Evolutionary conservation across 64 coral and sea anemone genomes (phyloP), one percentile per base, ranked within the genome.

Genomic region (Pachyseris speciosa): DNA sequence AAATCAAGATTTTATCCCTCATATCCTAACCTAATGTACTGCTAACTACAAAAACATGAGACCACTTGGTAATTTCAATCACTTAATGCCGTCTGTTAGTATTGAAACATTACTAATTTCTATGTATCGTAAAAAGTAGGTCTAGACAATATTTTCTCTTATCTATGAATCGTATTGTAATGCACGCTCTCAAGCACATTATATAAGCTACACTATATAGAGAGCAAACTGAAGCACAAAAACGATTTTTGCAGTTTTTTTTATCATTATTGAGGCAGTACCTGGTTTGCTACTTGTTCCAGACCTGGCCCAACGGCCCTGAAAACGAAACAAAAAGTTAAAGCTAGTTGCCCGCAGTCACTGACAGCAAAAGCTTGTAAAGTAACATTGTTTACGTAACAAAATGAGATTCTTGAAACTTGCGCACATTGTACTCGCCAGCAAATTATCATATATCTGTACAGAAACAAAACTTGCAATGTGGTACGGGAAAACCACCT

Each of bases 281-380:
- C 77, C 77, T 81, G 77, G 26, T 19, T 22, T 61, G 30, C 48
- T 16, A 22, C 77, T 41, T 81, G 77, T 13, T 81, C 77, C 53
- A 81, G 40, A 63, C 20, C 19, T 25, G 52, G 77, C 28, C 77
- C 77, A 40, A 63, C 77, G 33, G 77, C 77, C 32, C 77, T 81
- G n/a, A 27, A 81, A 79, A 37, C 17, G 6, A 20, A 24, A 7
- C 32, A 34, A 37, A 79, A 34, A 48, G 38, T 39, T 25, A 24
- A 15, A 49, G 47, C 7, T n/a, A n/a, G n/a, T n/a, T n/a, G n/a
- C n/a, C n/a, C n/a, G n/a, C n/a, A n/a, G n/a, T n/a, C n/a, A n/a
- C n/a, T n/a, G n/a, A n/a, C n/a, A n/a, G n/a, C n/a, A n/a, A n/a
- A n/a, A n/a, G n/a, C n/a, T n/a, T n/a, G n/a, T n/a, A n/a, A n/a